These are phyloP conservation scores for Melanotaenia trifasciata DNA, from an alignment of 2,797 vertebrate genomes.

Conservation along the genomic window DNA sequence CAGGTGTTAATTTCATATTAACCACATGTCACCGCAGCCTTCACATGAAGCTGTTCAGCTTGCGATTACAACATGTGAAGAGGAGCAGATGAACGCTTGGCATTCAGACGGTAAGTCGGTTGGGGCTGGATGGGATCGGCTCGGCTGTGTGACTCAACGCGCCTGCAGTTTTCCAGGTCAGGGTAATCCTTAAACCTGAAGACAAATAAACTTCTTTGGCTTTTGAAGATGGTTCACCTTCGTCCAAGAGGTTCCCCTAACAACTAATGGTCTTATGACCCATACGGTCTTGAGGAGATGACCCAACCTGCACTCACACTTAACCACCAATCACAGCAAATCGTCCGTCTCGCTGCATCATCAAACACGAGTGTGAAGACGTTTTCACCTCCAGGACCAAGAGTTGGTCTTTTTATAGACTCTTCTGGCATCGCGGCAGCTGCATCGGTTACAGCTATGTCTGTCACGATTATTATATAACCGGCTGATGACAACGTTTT, in stretches of 20 bases:
- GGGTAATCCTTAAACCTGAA: neutral
- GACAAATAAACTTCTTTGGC: neutral
- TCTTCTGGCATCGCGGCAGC: neutral
- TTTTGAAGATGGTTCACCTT: neutral
- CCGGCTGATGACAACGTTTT: neutral
- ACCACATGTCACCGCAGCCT: neutral
- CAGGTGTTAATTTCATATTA: slow-evolving; percentile 18
- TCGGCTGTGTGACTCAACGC: neutral
- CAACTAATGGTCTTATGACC: neutral
- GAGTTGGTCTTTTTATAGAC: neutral
- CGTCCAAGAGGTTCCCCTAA: neutral
- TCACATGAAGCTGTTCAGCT: slow-evolving; percentile 1
- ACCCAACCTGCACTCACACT: no score
- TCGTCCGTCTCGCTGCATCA: neutral
- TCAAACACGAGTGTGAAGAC: neutral
- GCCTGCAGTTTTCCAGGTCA: neutral
- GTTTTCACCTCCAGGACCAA: neutral
- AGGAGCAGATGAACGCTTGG: neutral
- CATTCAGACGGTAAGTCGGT: neutral
- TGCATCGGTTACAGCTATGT: neutral
- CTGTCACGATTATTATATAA: neutral
- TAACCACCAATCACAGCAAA: no score
- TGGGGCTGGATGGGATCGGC: neutral
- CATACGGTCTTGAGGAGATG: no score
- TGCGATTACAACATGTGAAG: slow-evolving; percentile 1